Evolutionary conservation across 2,888 invertebrate species (phyloP).

Genomic region (Phoenoteleia sp.): DNA sequence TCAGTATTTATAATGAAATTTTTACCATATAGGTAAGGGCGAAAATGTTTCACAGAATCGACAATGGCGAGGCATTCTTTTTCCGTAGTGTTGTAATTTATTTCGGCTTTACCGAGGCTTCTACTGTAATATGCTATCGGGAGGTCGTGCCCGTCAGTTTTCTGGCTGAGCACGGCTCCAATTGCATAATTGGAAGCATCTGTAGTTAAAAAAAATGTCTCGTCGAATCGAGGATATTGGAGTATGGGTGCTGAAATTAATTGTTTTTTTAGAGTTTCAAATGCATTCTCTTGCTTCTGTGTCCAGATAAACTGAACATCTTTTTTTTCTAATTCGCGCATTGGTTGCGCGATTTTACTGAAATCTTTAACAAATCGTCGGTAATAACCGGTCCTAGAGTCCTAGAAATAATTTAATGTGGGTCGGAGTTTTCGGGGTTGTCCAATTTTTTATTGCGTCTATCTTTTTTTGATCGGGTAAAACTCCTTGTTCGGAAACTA

Average conservation of each 20-base stretch:
- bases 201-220: constrained; percentile 57
- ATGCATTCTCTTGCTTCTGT: neutral
- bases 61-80: constrained; percentile 63
- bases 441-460: neutral
- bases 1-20: constrained; percentile 38
- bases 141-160: constrained; percentile 30
- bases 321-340: constrained; percentile 8
- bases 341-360: constrained; percentile 10
- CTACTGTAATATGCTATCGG: constrained; percentile 61
- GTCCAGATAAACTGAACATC: neutral
- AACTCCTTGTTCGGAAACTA: constrained; percentile 77
- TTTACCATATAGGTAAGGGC: constrained; percentile 54
- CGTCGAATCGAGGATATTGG: constrained; percentile 54
- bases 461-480: constrained; percentile 22
- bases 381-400: constrained; percentile 18
- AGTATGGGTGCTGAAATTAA: constrained; percentile 26
- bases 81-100: constrained; percentile 66
- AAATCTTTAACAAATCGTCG: constrained; percentile 16
- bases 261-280: neutral
- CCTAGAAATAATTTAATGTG: constrained; percentile 29
- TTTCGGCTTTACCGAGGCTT: constrained; percentile 46
- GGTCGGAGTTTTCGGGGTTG: neutral
- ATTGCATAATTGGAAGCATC: constrained; percentile 66
- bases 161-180: constrained; percentile 63
- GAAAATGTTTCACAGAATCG: constrained; percentile 36